phyloP scores from a whole-genome alignment of 2,113 vertebrate species.

The Nematolebias whitei region DNA sequence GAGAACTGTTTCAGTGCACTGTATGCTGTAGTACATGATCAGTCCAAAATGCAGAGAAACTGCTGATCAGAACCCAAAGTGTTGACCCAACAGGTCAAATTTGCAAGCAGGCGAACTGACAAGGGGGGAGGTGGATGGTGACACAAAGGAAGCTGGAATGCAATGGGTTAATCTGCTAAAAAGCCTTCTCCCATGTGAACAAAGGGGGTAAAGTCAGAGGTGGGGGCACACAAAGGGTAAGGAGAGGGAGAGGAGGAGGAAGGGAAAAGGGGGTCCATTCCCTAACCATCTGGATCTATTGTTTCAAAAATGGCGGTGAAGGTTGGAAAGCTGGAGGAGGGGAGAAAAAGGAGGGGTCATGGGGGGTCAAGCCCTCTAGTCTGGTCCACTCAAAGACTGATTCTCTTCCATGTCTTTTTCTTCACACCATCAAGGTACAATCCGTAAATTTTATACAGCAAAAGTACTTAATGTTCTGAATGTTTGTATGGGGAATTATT shows the following conservation, averaged over 20 bases:
- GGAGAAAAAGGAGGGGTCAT: slow-evolving; percentile 32
- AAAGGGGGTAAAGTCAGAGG: slow-evolving; percentile 71
- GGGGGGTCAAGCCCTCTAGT: slow-evolving; percentile 59
- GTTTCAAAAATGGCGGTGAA: slow-evolving; percentile 64
- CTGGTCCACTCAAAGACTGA: slow-evolving; percentile 61
- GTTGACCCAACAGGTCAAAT: slow-evolving; percentile 49
- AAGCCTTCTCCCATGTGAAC: slow-evolving; percentile 69
- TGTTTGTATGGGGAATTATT: background rate
- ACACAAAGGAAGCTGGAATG: slow-evolving; percentile 80
- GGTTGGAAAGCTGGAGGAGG: slow-evolving; percentile 57
- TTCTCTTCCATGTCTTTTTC: slow-evolving; percentile 13
- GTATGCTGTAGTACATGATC: background rate
- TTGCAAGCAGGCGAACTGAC: slow-evolving; percentile 50
- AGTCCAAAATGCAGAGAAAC: slow-evolving; percentile 37
- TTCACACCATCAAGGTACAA: background rate
- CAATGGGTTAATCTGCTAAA: slow-evolving; percentile 79
- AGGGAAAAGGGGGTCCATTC: slow-evolving; percentile 45
- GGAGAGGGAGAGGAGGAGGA: slow-evolving; percentile 46
- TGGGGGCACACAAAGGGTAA: slow-evolving; percentile 68
- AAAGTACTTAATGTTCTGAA: background rate
- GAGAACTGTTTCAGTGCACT: background rate
- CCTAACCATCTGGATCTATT: slow-evolving; percentile 80
- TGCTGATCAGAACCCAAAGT: slow-evolving; percentile 24
- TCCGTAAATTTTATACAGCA: background rate
- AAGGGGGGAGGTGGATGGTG: slow-evolving; percentile 32